Base-by-base conservation (phyloP, 2,888 invertebrate genomes). In the Brachyptera putata region DNA sequence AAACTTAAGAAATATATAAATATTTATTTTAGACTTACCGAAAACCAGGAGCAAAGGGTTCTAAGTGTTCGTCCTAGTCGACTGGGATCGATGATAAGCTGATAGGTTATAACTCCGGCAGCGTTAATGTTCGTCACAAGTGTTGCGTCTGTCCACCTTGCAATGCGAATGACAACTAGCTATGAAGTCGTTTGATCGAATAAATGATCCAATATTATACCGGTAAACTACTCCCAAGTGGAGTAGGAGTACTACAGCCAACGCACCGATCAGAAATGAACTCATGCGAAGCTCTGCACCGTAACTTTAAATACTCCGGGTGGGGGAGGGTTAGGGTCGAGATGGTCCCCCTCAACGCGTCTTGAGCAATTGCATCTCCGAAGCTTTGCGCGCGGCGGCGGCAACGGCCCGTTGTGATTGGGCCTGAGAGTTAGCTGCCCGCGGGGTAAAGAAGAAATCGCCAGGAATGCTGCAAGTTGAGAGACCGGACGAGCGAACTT, bases 261-360 rank as follows among this genome's bases (percentile, higher is more conserved):
- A 67, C 69, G 71, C 74, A 73, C 74, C 77, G 77, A 76, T 77
- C 78, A 78, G 79, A 77, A 79, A 76, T 79, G 77, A 79, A 80
- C 80, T 80, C 79, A 77, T 78, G 78, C 77, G 77, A 76, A 77
- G 79, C 77, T 76, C 75, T 73, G 77, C 76, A 77, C 75, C 77
- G 76, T 77, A 77, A 79, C 77, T 80, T 80, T 80, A 80, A 80
- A 80, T 80, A 80, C 77, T 77, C 74, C 74, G 72, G 73, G 74
- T 76, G 76, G 80, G 79, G 80, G 80, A 79, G 80, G 79, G 79
- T 76, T 76, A 76, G 71, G 71, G 73, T 72, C 72, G 75, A 76
- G 66, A 78, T 78, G 81, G 81, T 82, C 82, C 80, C 79, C 79
- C 80, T 78, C 79, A 78, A 79, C 74, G 77, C 77, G 79, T 76